phyloP scores from a whole-genome alignment of 2,888 invertebrate species.

The Mystacides longicornis region DNA sequence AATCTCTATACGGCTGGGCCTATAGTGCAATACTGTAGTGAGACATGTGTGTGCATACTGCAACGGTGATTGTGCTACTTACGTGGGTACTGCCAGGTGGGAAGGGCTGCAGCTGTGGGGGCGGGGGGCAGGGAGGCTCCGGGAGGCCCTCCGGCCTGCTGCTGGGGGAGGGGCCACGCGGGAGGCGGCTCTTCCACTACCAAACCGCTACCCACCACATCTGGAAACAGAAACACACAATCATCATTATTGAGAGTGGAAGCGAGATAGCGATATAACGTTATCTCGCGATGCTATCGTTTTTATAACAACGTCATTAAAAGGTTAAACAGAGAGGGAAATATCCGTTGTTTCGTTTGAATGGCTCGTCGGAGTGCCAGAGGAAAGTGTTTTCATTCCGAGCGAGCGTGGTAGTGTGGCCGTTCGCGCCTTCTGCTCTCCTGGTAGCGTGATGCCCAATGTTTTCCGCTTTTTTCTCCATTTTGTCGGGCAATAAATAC shows the following conservation, averaged over 20 bases:
- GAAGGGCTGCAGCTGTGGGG: conserved; percentile 32
- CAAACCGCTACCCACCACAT: conserved; percentile 11
- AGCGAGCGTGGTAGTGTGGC: neutral
- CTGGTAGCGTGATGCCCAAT: conserved; percentile 8
- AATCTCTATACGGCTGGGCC: too few species aligned
- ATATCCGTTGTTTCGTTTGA: too few species aligned
- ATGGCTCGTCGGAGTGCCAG: neutral
- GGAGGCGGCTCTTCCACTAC: conserved; percentile 7
- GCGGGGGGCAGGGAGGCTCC: neutral
- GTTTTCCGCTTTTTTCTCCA: conserved; percentile 17
- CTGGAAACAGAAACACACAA: conserved; percentile 4
- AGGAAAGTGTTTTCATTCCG: conserved; percentile 2
- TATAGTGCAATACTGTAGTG: neutral
- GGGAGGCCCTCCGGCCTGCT: conserved; percentile 5
- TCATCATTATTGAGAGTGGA: neutral
- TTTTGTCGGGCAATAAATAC: conserved; percentile 4
- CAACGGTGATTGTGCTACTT: conserved; percentile 29
- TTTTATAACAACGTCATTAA: neutral
- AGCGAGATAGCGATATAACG: neutral
- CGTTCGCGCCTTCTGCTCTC: conserved; percentile 12
- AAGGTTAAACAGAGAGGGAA: neutral
- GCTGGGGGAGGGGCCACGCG: conserved; percentile 15
- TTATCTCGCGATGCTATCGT: neutral
- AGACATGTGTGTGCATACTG: too few species aligned
- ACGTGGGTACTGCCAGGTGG: conserved; percentile 69